Base-by-base conservation (phyloP, 1,140 invertebrate species). In the Batillaria attramentaria region DNA sequence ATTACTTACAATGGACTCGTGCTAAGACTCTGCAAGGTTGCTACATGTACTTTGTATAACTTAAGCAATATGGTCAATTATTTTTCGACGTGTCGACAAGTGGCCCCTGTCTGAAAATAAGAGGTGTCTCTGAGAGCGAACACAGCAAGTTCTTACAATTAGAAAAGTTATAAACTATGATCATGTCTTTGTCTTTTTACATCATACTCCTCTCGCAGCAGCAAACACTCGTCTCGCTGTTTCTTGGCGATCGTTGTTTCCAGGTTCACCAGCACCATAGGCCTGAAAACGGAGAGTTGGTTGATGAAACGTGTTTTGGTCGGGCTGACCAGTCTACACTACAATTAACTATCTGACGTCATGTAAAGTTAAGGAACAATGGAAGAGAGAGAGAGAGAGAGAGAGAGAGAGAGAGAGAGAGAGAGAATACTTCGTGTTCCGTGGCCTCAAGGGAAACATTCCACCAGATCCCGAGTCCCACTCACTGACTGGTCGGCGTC, bases 141-240 rank as follows among this genome's bases (percentile, higher is more conserved):
- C 16, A 66, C 33, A 28, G 16, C 24, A 2, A 66, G 13, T 24
- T 28, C 33, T 1, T 28, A 28, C 16, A 66, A 28, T 1, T 24
- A 28, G 24, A 2, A 37, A 20, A 3, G 16, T 35, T 3, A 69
- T 54, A 54, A 54, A 20, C 1, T 20, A 1, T 20, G 3, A 2
- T 2, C 18, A 54, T 54, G 18, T 18, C 18, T 2, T 54, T 54
- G 3, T 3, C 57, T 8, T 24, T 20, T 18, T 37, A 72, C 69
- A 37, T 42, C 69, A 16, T 41, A 72, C 39, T 72, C 69, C 24
- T 72, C 69, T 43, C 41, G 13, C 39, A 72, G 39, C 69, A 72
- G 24, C 16, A 72, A 41, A 39, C 69, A 72, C 4, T 41, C 69
- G 41, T 72, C 8, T 20, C 37, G 37, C 28, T 72, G 37, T n/a